Base-by-base conservation (phyloP, 2,113 vertebrate species). In the Heloderma charlesbogerti region DNA sequence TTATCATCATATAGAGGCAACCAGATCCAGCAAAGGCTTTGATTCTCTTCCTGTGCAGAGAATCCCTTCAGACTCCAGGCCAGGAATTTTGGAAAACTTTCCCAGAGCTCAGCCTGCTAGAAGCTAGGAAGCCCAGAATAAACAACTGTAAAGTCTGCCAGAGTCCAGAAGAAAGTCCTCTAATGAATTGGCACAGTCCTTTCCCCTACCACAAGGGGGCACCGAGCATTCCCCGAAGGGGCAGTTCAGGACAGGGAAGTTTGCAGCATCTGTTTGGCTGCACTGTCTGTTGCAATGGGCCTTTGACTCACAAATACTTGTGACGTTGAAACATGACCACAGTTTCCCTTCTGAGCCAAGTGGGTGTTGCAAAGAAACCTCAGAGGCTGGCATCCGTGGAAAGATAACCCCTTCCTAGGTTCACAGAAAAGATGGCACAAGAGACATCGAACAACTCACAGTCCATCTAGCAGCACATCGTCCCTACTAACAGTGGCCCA, bases 251-350 rank as follows among this genome's bases (percentile, higher is more conserved):
- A 86, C 57, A 54, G 60, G 20, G 60, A 48, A 40, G 8, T 67
- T 29, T 29, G 66, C 7, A 84, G 31, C 13, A 37, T 69, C 57
- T 69, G 60, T 79, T 51, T 79, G 72, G 45, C 74, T 40, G 40
- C 34, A 16, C 75, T 89, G 81, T 90, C 89, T 90, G 77, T 90
- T 90, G 71, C 71, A 84, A 77, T 45, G 89, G 40, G 54, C 81
- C 71, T 67, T 84, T 48, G 72, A 78, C 22, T 43, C 82, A 69
- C 82, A 48, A 37, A 84, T 90, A 77, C 72, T 90, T 67, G 89
- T 90, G 89, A 90, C 74, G 72, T 78, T 86, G 72, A 90, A 86
- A 85, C 67, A 13, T 90, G 69, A 90, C 89, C 81, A 90, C 89
- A 90, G 71, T 84, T 89, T 89, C 88, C 81, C 71, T 34, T 72